Conservation (phyloP, 2,797 vertebrate genomes). For the Eurystomus glaucurus region DNA sequence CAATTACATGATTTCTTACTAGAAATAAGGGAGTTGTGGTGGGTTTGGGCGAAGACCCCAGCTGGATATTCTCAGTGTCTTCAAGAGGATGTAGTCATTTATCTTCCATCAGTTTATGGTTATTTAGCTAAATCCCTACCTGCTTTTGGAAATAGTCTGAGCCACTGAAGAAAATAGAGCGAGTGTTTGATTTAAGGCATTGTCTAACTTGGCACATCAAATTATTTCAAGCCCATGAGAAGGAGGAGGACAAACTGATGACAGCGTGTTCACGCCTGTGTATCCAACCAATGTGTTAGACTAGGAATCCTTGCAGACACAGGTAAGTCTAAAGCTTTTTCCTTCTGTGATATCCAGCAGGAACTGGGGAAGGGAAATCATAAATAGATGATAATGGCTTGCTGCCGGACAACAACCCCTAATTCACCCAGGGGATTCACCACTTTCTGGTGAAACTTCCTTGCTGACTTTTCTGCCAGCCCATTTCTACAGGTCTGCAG, state of each 20-base stretch:
- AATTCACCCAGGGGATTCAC: constrained; percentile 44
- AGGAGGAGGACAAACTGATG: constrained; percentile 9
- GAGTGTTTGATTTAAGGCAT: not conserved
- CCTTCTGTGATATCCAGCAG: constrained; percentile 17
- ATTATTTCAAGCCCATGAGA: constrained; percentile 9
- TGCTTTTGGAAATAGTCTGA: not conserved
- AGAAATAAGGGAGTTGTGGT: not conserved
- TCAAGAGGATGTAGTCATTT: not conserved
- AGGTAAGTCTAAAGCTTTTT: constrained; percentile 30
- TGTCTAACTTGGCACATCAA: not conserved
- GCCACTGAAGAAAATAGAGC: not conserved
- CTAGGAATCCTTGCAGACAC: not conserved
- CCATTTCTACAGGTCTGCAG: constrained; percentile 1
- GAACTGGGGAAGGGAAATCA: constrained; percentile 41
- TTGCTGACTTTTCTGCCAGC: constrained; percentile 17
- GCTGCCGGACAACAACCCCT: constrained; percentile 55
- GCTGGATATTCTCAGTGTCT: not conserved
- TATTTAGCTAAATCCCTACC: not conserved
- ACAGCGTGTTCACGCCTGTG: not conserved
- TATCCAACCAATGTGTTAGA: not conserved
- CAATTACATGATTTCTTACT: not conserved
- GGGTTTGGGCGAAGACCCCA: not conserved
- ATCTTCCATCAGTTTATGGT: not conserved
- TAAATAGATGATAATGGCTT: constrained; percentile 63
- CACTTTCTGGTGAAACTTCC: constrained; percentile 64